A percentile compares a stretch with the other conserved stretches of the same genome.
Conservation (phyloP, 2,888 invertebrate species). For the Pollenia labialis region DNA sequence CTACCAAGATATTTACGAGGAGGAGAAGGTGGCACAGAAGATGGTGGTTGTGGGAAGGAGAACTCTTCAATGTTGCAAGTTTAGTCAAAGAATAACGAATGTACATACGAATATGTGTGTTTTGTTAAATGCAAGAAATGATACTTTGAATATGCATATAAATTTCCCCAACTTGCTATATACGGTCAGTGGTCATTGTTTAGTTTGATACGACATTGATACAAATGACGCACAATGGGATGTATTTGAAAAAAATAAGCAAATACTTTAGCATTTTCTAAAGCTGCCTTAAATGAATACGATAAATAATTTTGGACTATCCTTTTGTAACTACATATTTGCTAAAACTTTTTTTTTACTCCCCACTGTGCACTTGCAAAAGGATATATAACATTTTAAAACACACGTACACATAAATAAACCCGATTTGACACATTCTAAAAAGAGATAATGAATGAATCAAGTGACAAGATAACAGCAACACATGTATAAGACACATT, state of each 20-base stretch:
- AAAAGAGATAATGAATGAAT: conserved; percentile 46
- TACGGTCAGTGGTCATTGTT: conserved; percentile 55
- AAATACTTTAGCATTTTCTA: too few relatives aligned
- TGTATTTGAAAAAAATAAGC: too few relatives aligned
- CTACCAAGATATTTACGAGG: conserved; percentile 1
- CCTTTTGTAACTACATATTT: too few relatives aligned
- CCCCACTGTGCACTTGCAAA: neutral
- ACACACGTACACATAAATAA: conserved; percentile 29
- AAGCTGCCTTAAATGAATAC: too few relatives aligned
- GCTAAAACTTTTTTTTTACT: too few relatives aligned
- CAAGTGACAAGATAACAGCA: conserved; percentile 56
- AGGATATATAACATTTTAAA: conserved; percentile 2
- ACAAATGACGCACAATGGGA: neutral
- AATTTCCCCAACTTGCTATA: conserved; percentile 52
- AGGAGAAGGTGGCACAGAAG: neutral
- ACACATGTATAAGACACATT: neutral
- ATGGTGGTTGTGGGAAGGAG: neutral
- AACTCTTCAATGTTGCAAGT: neutral
- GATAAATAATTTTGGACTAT: too few relatives aligned
- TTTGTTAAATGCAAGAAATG: conserved; percentile 10
- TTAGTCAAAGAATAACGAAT: neutral
- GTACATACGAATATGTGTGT: neutral
- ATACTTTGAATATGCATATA: conserved; percentile 50
- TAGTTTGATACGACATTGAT: conserved; percentile 27
- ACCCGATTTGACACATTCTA: conserved; percentile 58